These are phyloP conservation scores for Sebastes cheni DNA, from an alignment of 2,797 vertebrate genomes.

Conservation along the genomic window DNA sequence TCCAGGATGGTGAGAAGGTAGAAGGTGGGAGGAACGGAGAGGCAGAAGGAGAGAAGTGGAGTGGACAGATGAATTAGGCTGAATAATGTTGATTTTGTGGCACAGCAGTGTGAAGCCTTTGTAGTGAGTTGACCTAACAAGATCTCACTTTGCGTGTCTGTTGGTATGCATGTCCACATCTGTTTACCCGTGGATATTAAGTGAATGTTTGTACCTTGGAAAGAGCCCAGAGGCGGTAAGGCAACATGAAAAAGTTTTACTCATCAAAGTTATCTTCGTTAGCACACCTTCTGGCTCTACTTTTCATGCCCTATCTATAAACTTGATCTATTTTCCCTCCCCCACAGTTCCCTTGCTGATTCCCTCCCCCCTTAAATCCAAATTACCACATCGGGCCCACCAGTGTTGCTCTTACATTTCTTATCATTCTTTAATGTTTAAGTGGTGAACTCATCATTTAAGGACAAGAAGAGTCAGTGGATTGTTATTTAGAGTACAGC, in stretches of 20 bases:
- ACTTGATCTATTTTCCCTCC: conserved; percentile 27
- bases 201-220: conserved; percentile 33
- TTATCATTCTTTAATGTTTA: conserved; percentile 10
- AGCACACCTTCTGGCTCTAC: conserved; percentile 42
- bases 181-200: conserved; percentile 46
- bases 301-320: conserved; percentile 42
- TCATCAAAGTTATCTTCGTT: conserved; percentile 61
- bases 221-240: conserved; percentile 31
- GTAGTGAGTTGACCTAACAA: conserved; percentile 32
- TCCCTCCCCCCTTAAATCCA: conserved; percentile 8
- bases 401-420: conserved; percentile 26
- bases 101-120: conserved; percentile 12
- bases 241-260: conserved; percentile 43
- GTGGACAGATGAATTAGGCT: conserved; percentile 20
- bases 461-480: background rate
- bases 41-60: background rate
- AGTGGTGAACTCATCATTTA: conserved; percentile 8
- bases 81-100: conserved; percentile 28
- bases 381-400: conserved; percentile 33
- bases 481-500: conserved; percentile 6
- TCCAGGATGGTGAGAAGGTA: background rate
- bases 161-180: conserved; percentile 41
- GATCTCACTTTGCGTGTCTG: conserved; percentile 19
- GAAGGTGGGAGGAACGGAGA: background rate
- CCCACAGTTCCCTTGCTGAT: background rate